Conservation (phyloP, 2,888 invertebrate species). For the Seira musarum region DNA sequence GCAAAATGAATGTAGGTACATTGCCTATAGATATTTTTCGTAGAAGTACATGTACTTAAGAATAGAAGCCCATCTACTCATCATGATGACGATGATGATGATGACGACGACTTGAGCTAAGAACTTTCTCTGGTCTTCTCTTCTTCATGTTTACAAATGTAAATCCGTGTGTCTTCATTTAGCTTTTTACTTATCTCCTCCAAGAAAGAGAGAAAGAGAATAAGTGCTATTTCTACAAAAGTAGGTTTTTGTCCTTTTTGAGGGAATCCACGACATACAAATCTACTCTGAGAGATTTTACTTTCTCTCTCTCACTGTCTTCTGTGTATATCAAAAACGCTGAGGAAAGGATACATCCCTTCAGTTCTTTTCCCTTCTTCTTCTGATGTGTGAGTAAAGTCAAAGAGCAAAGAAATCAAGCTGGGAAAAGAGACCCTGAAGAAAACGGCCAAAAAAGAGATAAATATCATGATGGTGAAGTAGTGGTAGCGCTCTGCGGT, state of each 20-base stretch:
- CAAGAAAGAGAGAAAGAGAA: constrained; percentile 4
- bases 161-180: constrained; percentile 44
- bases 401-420: constrained; percentile 34
- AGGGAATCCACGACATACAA: constrained; percentile 38
- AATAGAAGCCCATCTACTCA: not conserved
- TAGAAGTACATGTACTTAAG: not conserved
- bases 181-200: constrained; percentile 42
- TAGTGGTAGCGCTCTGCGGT: not conserved
- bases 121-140: not conserved
- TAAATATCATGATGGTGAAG: not conserved
- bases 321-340: constrained; percentile 22
- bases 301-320: constrained; percentile 12
- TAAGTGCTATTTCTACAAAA: constrained; percentile 15
- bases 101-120: too few relatives aligned
- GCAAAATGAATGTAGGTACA: not conserved
- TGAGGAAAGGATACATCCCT: not conserved
- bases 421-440: constrained; percentile 22
- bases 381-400: constrained; percentile 23
- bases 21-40: not conserved
- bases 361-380: not conserved
- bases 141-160: constrained; percentile 25
- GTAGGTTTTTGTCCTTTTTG: constrained; percentile 19
- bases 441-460: constrained; percentile 13
- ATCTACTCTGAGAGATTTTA: constrained; percentile 14
- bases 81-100: not conserved